Base-by-base conservation (phyloP, 2,888 invertebrate genomes). In the Cryptosula pallasiana region DNA sequence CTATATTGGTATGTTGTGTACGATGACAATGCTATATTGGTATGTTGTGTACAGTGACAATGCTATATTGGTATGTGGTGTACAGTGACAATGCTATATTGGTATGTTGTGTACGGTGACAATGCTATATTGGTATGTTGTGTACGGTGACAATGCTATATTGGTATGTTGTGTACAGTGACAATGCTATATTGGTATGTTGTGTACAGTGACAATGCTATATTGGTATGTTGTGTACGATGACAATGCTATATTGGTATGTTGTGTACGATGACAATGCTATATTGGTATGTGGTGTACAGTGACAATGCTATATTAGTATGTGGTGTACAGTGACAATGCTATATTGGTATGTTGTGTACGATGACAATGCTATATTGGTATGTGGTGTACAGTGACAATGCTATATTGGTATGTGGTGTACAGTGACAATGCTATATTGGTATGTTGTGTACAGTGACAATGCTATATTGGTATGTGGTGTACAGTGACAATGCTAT, bases 81-180 rank as follows among this genome's bases (percentile, higher is more conserved):
- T 45, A 13, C 9, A 20, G 20, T 75, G 83, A 84, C 75, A 78
- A 79, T 54, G 80, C 81, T 72, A 72, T 82, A 29, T 76, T 78
- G 76, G 82, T 82, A 74, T 75, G 75, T 45, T 13, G 27, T 23
- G 5, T 5, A 45, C 5, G 45, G 20, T 13, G 45, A 45, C 57
- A 57, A n/a, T 57, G 20, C 25, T n/a, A 25, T n/a, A 57, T 57
- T 57, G 57, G 45, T 45, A 20, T 45, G 45, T 45, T 13, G 45
- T 45, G 20, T 45, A 13, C 9, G 78, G 79, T 75, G 83, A 84
- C 75, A 78, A 79, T 54, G 80, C 81, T 72, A 72, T 82, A 29
- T 76, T 78, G 76, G 82, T 82, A 74, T 75, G 75, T 45, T 13
- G 27, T 23, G 5, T 5, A 45, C 5, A 20, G 20, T 13, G 45